These are phyloP conservation scores for Lepus timidus DNA, from an alignment of 2,113 vertebrate genomes.

Conservation along the genomic window DNA sequence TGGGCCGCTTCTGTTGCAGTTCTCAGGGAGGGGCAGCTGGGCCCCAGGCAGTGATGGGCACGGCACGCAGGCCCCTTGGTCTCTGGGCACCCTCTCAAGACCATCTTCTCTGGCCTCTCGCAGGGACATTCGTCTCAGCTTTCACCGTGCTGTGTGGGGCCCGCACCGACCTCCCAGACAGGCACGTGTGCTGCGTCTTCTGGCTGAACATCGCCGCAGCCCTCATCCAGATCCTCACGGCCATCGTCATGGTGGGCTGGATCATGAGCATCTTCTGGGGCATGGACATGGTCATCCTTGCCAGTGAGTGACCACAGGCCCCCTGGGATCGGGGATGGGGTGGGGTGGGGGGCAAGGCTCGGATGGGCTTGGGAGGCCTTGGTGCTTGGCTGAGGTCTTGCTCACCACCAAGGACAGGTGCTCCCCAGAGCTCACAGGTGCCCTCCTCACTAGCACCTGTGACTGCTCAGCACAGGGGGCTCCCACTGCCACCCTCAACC, in stretches of 20 bases:
- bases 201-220: constrained; percentile 98
- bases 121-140: constrained; percentile 97
- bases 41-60: accelerated
- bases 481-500: accelerated
- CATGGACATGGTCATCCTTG: constrained; percentile 99
- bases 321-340: not conserved
- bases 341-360: accelerated
- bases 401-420: not conserved
- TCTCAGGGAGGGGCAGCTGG: not conserved
- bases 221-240: constrained; percentile 97
- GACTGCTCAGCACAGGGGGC: not conserved
- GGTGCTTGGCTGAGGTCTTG: not conserved
- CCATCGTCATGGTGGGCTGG: constrained; percentile 99
- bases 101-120: constrained; percentile 46
- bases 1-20: accelerated
- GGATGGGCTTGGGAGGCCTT: not conserved
- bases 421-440: not conserved
- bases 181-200: constrained; percentile 97
- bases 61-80: accelerated
- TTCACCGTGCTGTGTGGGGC: constrained; percentile 97
- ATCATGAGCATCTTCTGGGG: constrained; percentile 99
- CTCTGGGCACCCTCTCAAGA: not conserved
- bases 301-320: constrained; percentile 91
- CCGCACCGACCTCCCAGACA: constrained; percentile 94
- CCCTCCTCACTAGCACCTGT: accelerated